These are phyloP conservation scores for Eristalinus aeneus DNA, from an alignment of 2,888 invertebrate genomes.

Conservation along the genomic window DNA sequence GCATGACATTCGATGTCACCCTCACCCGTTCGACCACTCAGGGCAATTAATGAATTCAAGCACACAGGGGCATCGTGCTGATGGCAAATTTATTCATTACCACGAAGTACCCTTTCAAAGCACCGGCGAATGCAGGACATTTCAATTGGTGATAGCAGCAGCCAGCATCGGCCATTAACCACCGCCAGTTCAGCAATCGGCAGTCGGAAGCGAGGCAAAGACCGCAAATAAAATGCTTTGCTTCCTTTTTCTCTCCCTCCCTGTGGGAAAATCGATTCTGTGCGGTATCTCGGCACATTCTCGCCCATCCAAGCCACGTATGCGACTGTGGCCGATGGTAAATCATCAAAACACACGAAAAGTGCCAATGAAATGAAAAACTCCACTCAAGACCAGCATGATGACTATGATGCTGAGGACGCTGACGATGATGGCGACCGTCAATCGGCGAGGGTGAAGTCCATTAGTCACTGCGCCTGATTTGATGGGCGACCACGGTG, in stretches of 20 bases:
- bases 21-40: neutral
- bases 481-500: slow-evolving; percentile 23
- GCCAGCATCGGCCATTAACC: neutral
- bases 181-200: neutral
- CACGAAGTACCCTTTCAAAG: slow-evolving; percentile 25
- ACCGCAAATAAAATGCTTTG: neutral
- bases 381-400: neutral
- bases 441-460: slow-evolving; percentile 24
- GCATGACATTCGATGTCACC: neutral
- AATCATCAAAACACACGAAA: slow-evolving; percentile 50
- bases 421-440: slow-evolving; percentile 12
- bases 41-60: neutral
- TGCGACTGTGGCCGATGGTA: slow-evolving; percentile 24
- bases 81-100: slow-evolving; percentile 48
- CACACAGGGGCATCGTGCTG: neutral
- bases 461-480: slow-evolving; percentile 48
- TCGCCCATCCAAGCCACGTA: no score
- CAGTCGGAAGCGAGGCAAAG: neutral
- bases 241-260: no score
- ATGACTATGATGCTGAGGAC: neutral
- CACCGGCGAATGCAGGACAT: neutral
- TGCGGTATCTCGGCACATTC: neutral
- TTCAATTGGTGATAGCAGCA: neutral
- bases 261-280: neutral
- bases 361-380: neutral